These are phyloP conservation scores for Sebastes jordani DNA, from an alignment of 2,797 vertebrate genomes.

Conservation along the genomic window DNA sequence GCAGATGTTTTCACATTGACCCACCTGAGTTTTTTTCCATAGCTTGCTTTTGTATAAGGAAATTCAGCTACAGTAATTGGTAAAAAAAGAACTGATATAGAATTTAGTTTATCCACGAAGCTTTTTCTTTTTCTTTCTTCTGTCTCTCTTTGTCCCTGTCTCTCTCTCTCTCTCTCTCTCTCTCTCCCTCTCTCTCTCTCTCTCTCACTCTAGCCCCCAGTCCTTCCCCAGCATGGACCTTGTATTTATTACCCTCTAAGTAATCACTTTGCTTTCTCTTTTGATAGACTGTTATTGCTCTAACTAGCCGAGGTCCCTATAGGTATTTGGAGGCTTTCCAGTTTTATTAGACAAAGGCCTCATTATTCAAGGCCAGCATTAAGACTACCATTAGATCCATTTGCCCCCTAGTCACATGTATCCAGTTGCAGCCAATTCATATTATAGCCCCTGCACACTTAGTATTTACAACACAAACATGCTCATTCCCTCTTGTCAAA, in stretches of 20 bases:
- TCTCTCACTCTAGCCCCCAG: conserved; percentile 45
- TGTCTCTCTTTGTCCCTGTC: conserved; percentile 52
- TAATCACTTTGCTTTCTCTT: conserved; percentile 85
- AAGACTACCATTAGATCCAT: conserved; percentile 78
- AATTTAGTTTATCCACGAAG: conserved; percentile 12
- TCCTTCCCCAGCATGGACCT: conserved; percentile 76
- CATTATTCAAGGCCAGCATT: conserved; percentile 82
- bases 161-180: conserved; percentile 21
- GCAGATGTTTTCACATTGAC: not conserved
- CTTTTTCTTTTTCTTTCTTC: conserved; percentile 32
- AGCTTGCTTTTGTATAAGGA: not conserved
- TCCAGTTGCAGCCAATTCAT: conserved; percentile 82
- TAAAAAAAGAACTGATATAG: conserved; percentile 49
- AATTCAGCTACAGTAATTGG: conserved; percentile 14
- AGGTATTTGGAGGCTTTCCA: conserved; percentile 85
- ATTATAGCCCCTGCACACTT: conserved; percentile 74
- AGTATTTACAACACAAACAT: conserved; percentile 79
- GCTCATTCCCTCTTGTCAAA: conserved; percentile 66
- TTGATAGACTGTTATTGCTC: conserved; percentile 83
- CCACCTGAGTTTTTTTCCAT: not conserved
- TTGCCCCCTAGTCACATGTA: conserved; percentile 81
- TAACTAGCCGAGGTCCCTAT: conserved; percentile 82
- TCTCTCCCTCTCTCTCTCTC: conserved; percentile 36
- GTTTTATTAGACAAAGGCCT: conserved; percentile 85
- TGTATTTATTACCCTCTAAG: conserved; percentile 83